Percentiles rank a stretch among this genome's conserved stretches.
Conservation (phyloP, 2,797 vertebrate genomes). For the Leontocebus nigricollis region DNA sequence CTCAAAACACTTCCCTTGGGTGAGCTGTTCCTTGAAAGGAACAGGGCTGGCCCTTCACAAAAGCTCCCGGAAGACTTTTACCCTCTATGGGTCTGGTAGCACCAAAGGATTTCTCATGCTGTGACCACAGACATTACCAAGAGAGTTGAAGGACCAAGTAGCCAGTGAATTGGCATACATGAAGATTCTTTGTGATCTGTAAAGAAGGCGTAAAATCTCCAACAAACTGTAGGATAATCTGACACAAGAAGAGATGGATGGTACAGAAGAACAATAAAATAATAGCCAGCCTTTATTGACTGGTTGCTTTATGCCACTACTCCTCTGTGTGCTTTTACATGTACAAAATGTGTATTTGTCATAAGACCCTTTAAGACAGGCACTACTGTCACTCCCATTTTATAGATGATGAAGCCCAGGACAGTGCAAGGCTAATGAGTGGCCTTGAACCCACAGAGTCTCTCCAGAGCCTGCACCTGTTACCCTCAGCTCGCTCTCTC, state of each 20-base stretch:
- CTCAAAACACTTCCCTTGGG: neutral
- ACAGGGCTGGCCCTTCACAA: neutral
- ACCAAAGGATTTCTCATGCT: neutral
- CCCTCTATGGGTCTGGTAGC: no score
- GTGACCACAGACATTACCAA: neutral
- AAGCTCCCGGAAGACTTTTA: neutral
- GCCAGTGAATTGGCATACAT: neutral
- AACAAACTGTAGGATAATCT: neutral
- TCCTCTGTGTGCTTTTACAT: neutral
- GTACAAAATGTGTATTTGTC: neutral
- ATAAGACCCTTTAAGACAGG: neutral
- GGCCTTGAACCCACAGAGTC: fast-evolving
- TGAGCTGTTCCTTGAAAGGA: neutral
- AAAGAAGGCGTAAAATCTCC: neutral
- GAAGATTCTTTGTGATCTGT: neutral
- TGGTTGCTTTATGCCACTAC: neutral
- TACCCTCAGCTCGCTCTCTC: no score
- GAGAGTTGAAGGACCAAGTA: neutral
- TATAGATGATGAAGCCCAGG: neutral
- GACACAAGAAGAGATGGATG: neutral
- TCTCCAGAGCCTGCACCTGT: neutral
- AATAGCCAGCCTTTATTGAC: neutral
- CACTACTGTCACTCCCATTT: neutral
- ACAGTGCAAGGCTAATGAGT: neutral
- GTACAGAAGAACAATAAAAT: neutral